Percentiles rank a stretch among this genome's conserved stretches.
Evolutionary conservation across 1,140 invertebrate genomes (phyloP).

Genomic region (Diorhabda sublineata): DNA sequence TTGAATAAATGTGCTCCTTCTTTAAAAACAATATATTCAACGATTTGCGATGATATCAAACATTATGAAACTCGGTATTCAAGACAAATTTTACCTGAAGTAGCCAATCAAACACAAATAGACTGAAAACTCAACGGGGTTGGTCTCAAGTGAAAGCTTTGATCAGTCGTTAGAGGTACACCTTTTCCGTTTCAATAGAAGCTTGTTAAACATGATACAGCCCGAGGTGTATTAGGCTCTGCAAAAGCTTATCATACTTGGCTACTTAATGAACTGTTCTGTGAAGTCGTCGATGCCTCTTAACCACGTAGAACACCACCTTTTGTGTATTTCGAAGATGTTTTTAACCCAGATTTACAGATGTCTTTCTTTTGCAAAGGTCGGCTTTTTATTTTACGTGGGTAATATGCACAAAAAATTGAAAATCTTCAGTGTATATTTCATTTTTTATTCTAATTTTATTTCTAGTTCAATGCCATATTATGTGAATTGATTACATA

Average conservation of each 20-base stretch:
- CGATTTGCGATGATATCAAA: no score
- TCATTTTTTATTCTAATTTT: no score
- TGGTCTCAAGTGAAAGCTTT: neutral
- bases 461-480: no score
- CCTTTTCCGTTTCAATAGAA: neutral
- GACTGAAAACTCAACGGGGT: neutral
- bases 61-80: neutral
- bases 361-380: neutral
- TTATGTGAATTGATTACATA: no score
- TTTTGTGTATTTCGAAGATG: conserved; percentile 1
- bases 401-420: no score
- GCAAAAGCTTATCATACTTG: neutral
- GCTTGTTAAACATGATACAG: conserved; percentile 2
- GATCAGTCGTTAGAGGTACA: conserved; percentile 1
- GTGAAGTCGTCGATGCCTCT: neutral
- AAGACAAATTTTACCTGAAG: neutral
- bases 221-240: neutral
- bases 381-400: neutral
- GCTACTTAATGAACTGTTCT: neutral
- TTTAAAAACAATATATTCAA: no score
- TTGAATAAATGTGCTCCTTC: no score
- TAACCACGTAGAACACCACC: neutral
- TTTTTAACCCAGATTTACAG: conserved; percentile 2
- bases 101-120: neutral
- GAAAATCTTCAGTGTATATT: no score